Conservation (phyloP, 2,888 invertebrate species). For the Aphrophora alni region DNA sequence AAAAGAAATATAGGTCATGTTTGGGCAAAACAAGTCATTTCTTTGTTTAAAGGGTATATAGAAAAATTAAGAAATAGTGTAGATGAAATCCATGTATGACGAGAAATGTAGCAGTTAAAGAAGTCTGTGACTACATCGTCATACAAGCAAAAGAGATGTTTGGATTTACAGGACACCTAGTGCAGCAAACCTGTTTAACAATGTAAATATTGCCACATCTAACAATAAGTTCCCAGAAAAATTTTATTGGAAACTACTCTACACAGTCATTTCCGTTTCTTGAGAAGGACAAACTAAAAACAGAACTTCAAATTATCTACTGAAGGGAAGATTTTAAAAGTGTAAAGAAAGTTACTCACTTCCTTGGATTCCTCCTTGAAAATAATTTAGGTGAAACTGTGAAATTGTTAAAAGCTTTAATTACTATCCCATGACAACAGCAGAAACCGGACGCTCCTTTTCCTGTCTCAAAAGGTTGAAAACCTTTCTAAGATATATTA, state of each 20-base stretch:
- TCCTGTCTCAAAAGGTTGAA: slow-evolving; percentile 50
- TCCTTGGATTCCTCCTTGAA: slow-evolving; percentile 45
- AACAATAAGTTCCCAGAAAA: not conserved
- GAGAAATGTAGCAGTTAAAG: slow-evolving; percentile 43
- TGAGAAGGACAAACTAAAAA: not conserved
- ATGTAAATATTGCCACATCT: slow-evolving; percentile 41
- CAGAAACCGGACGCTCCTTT: slow-evolving; percentile 50
- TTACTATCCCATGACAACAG: slow-evolving; percentile 52
- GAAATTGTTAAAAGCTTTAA: slow-evolving; percentile 50
- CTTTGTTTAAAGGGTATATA: slow-evolving; percentile 39
- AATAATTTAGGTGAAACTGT: slow-evolving; percentile 48
- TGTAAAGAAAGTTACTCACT: slow-evolving; percentile 40
- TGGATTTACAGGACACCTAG: slow-evolving; percentile 50
- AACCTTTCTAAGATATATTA: slow-evolving; percentile 50
- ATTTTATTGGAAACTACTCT: not conserved
- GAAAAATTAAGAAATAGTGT: slow-evolving; percentile 30
- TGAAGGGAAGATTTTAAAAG: not conserved
- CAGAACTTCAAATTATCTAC: slow-evolving; percentile 11
- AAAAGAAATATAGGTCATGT: slow-evolving; percentile 15
- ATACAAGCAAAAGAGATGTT: slow-evolving; percentile 49
- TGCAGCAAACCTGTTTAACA: slow-evolving; percentile 48
- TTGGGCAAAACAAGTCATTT: slow-evolving; percentile 30
- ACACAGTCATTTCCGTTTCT: not conserved
- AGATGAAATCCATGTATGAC: not conserved
- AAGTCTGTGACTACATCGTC: slow-evolving; percentile 52